A percentile compares a stretch with the other conserved stretches of the same genome.
These are phyloP conservation scores for Resseliella maxima DNA, from an alignment of 2,888 invertebrate species.

Conservation along the genomic window DNA sequence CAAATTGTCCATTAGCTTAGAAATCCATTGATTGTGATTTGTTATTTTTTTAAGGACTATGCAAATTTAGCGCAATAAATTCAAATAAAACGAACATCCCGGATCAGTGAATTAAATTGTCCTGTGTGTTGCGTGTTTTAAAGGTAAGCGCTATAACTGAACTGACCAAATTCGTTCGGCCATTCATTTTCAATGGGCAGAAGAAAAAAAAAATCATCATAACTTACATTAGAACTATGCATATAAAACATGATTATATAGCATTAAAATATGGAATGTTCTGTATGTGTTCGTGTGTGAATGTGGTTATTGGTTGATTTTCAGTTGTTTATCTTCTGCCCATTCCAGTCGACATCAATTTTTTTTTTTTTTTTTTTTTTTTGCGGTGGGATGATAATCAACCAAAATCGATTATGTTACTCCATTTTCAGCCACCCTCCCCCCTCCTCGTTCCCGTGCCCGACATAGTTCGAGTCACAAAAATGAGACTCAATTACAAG, in stretches of 20 bases:
- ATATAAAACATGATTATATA: neutral
- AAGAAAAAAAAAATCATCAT: conserved; percentile 24
- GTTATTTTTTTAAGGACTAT: neutral
- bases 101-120: neutral
- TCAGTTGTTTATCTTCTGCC: conserved; percentile 30
- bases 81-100: conserved; percentile 28
- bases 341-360: neutral
- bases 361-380: neutral
- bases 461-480: neutral
- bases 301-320: neutral
- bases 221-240: neutral
- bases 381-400: conserved; percentile 34
- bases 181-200: no score
- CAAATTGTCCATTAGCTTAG: neutral
- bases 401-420: conserved; percentile 32
- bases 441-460: neutral
- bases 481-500: neutral
- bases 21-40: neutral
- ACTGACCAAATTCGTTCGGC: neutral
- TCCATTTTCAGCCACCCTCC: neutral
- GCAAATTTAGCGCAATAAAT: neutral
- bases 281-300: neutral
- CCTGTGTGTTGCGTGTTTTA: conserved; percentile 25
- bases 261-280: neutral
- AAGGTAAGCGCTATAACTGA: conserved; percentile 5